Evolutionary conservation across 2,797 vertebrate species (phyloP).

Genomic region (Phrynocephalus vlangalii): DNA sequence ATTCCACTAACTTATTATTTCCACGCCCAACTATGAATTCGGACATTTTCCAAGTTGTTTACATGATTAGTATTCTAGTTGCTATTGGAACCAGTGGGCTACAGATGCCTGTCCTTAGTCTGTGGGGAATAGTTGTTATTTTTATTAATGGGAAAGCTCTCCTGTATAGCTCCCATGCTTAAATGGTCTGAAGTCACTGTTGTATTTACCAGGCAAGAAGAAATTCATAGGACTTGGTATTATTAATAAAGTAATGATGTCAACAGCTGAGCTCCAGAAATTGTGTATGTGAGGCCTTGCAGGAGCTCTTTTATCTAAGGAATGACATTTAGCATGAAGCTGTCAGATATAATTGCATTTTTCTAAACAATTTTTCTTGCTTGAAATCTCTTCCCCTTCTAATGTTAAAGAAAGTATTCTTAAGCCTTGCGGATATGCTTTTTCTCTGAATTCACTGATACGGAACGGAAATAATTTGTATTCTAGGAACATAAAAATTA

Average conservation of each 20-base stretch:
- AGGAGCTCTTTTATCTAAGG: constrained; percentile 26
- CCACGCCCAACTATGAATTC: neutral
- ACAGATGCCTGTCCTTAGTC: neutral
- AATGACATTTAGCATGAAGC: constrained; percentile 21
- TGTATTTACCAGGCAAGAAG: neutral
- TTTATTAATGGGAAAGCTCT: neutral
- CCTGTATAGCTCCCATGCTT: neutral
- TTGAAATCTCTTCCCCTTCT: neutral
- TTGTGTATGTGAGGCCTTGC: neutral
- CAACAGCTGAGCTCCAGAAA: neutral
- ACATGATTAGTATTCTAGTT: neutral
- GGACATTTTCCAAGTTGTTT: neutral
- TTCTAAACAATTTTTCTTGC: neutral
- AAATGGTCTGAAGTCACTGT: neutral
- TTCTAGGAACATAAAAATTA: neutral
- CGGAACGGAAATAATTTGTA: neutral
- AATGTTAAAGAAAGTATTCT: neutral
- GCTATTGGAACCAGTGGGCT: neutral
- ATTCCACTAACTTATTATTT: neutral
- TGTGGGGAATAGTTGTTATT: neutral
- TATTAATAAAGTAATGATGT: neutral
- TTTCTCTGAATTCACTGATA: neutral
- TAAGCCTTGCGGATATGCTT: neutral
- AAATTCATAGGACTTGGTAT: neutral
- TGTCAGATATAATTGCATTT: constrained; percentile 26